phyloP scores from a whole-genome alignment of 2,888 invertebrate genomes.

The Autographa gamma region DNA sequence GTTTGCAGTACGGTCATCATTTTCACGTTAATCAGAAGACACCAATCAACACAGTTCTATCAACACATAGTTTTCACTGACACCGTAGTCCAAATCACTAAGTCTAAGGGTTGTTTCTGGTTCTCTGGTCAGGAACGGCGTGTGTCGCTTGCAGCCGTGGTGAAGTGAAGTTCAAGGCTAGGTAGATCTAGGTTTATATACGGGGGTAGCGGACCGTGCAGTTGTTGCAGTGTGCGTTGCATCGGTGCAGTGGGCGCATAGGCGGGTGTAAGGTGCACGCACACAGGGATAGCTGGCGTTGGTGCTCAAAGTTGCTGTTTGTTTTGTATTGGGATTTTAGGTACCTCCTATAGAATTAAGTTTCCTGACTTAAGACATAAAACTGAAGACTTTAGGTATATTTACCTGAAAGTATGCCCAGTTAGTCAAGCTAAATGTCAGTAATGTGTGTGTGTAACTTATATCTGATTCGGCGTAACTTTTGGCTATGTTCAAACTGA shows the following conservation, averaged over 20 bases:
- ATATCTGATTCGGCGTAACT: no score
- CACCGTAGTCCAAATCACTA: conserved; percentile 60
- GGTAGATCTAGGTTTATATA: conserved; percentile 81
- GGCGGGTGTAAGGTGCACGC: conserved; percentile 58
- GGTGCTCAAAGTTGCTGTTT: conserved; percentile 43
- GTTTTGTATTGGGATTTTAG: no score
- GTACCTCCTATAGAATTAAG: no score
- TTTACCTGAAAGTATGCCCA: no score
- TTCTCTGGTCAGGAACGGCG: conserved; percentile 49
- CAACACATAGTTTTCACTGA: conserved; percentile 66
- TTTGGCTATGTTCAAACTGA: no score
- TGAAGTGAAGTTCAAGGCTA: conserved; percentile 89
- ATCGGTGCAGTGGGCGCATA: conserved; percentile 62
- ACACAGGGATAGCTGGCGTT: conserved; percentile 62
- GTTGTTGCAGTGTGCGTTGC: conserved; percentile 68
- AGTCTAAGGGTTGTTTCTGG: conserved; percentile 46
- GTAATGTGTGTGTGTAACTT: no score
- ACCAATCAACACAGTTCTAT: conserved; percentile 73
- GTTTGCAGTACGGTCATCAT: conserved; percentile 80
- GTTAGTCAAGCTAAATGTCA: no score
- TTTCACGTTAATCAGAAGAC: conserved; percentile 65
- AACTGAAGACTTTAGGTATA: no score
- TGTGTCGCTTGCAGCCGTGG: conserved; percentile 67
- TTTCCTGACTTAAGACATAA: no score
- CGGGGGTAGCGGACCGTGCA: conserved; percentile 84